phyloP scores from a whole-genome alignment of 2,888 invertebrate genomes.

The Mythimna albipuncta region DNA sequence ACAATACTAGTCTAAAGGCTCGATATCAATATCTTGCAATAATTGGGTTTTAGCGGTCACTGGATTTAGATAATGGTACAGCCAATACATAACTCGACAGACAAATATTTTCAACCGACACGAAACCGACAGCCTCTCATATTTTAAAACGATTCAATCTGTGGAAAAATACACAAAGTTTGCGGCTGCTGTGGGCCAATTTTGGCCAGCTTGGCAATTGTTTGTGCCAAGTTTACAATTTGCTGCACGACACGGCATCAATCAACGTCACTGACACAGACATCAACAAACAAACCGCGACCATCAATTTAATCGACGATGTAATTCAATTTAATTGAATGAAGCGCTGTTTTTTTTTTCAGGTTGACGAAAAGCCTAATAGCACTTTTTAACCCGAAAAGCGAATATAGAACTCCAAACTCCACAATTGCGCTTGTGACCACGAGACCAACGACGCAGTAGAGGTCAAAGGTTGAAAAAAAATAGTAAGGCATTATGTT shows the following conservation, averaged over 20 bases:
- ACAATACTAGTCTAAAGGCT: background rate
- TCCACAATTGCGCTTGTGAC: no score
- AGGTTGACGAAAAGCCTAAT: no score
- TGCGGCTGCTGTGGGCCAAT: conserved; percentile 57
- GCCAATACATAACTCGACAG: background rate
- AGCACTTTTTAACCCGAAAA: no score
- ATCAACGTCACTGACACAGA: conserved; percentile 76
- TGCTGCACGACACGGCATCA: conserved; percentile 74
- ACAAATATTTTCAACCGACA: conserved; percentile 1
- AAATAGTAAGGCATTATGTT: no score
- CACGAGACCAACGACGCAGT: no score
- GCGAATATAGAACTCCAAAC: no score
- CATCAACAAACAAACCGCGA: conserved; percentile 67
- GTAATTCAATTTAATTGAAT: conserved; percentile 74
- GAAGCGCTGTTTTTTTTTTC: conserved; percentile 5
- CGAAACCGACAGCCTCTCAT: conserved; percentile 20
- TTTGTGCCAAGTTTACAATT: conserved; percentile 81
- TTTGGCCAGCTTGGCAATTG: conserved; percentile 74
- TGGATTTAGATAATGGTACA: background rate
- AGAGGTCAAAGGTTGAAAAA: no score
- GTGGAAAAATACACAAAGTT: conserved; percentile 73
- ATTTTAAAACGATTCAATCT: conserved; percentile 62
- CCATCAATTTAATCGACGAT: conserved; percentile 73
- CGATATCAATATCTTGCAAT: background rate
- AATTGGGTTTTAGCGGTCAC: background rate